Percentiles rank a stretch among this genome's conserved stretches.
phyloP scores from a whole-genome alignment of 2,888 invertebrate species.

The Palloptera scutellata region DNA sequence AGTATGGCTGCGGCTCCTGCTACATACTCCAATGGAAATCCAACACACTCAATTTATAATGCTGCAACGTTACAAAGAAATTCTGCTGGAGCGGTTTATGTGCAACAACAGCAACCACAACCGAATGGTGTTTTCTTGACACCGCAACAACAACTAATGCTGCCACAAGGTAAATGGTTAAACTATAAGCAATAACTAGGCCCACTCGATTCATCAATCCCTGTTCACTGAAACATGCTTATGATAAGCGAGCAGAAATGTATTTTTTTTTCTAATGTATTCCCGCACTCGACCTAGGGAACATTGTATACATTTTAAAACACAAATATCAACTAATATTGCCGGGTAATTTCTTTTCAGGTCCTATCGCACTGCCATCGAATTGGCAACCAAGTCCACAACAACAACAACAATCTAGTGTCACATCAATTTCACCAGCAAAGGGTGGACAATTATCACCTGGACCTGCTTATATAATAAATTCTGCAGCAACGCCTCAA shows the following conservation, averaged over 20 bases:
- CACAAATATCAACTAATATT: too few species aligned
- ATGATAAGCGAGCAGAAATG: too few species aligned
- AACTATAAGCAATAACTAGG: too few species aligned
- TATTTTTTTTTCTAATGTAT: too few species aligned
- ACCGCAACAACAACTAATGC: slow-evolving; percentile 29
- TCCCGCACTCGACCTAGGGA: too few species aligned
- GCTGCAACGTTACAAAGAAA: slow-evolving; percentile 52
- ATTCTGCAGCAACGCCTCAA: slow-evolving; percentile 26
- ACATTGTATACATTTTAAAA: too few species aligned
- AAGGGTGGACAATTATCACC: slow-evolving; percentile 13
- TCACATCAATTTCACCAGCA: slow-evolving; percentile 19
- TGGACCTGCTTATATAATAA: slow-evolving; percentile 30
- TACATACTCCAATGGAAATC: slow-evolving; percentile 32
- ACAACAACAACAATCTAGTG: slow-evolving; percentile 25
- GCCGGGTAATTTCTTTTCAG: too few species aligned
- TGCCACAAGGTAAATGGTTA: slow-evolving; percentile 12
- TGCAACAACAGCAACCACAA: slow-evolving; percentile 26
- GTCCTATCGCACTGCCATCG: slow-evolving; percentile 16
- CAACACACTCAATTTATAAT: slow-evolving; percentile 36
- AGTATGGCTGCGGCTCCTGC: slow-evolving; percentile 19
- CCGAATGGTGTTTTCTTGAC: slow-evolving; percentile 3
- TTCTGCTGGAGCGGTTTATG: slow-evolving; percentile 51
- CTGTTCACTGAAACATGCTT: too few species aligned
- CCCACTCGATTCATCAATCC: too few species aligned
- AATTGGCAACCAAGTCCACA: slow-evolving; percentile 14